Conservation (phyloP, 2,888 invertebrate genomes). For the Mechanitis messenoides region DNA sequence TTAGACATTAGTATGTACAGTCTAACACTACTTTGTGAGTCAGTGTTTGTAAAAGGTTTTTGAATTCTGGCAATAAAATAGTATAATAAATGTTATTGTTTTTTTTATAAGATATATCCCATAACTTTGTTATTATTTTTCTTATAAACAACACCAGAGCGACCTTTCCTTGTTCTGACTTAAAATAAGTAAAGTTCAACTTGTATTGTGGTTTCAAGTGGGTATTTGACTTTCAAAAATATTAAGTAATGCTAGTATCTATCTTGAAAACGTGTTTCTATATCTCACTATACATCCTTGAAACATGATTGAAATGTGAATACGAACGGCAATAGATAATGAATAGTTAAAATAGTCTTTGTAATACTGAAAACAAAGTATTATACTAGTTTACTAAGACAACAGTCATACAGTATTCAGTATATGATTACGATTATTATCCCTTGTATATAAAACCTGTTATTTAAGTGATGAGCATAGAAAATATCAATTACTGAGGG, state of each 20-base stretch:
- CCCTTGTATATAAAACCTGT: constrained; percentile 18
- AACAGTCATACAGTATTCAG: not conserved
- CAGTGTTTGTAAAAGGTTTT: constrained; percentile 70
- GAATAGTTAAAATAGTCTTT: not conserved
- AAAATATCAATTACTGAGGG: constrained; percentile 52
- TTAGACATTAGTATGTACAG: constrained; percentile 70
- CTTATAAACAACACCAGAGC: no score
- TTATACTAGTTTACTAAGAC: not conserved
- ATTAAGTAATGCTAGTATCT: no score
- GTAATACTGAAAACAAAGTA: constrained; percentile 1
- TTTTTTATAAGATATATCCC: constrained; percentile 21
- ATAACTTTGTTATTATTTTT: no score
- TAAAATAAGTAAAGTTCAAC: no score
- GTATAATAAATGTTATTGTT: constrained; percentile 56
- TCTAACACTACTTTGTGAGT: constrained; percentile 60
- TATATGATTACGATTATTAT: constrained; percentile 6
- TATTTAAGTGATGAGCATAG: constrained; percentile 44
- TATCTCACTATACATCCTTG: no score
- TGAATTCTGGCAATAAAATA: constrained; percentile 72
- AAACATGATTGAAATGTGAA: no score
- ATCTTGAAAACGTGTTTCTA: no score
- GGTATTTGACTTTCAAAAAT: no score
- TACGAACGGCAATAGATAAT: no score
- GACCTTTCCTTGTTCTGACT: no score
- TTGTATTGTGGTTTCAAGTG: no score